Evolutionary conservation across 2,113 vertebrate species (phyloP), one percentile per base, ranked within the genome.

Genomic region (Cranoglanis bouderius): DNA sequence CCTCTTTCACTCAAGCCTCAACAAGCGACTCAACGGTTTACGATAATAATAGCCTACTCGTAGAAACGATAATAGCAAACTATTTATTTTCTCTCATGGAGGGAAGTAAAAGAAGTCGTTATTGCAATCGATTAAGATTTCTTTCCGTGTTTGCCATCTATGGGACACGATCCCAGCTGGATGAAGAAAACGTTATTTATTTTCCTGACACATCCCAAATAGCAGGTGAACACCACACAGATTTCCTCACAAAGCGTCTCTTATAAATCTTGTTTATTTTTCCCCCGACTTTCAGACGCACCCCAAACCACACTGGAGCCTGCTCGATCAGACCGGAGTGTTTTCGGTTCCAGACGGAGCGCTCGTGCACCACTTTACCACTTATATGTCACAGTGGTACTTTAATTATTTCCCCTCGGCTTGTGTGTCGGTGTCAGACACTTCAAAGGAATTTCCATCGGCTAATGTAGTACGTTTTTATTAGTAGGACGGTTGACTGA

Each of bases 401-500:
- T 94, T 94, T 94, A 94, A 93, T 94, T 90, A 92, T 94, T 94
- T 93, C 92, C 93, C 57, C 89, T 87, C 55, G 35, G 70, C 91
- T 91, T 87, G 90, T 91, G 92, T 91, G 93, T 94, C 93, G 91
- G 91, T 91, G 93, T 95, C 91, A 92, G 90, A 93, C 84, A 93
- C 92, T 92, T 93, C 94, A 93, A 90, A 92, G 93, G 94, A 94
- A 89, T 95, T 95, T 95, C 95, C 94, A 94, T 92, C 93, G 88
- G 87, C 92, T 85, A 92, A 89, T 94, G 93, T 93, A 93, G 86
- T 57, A 82, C 26, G 29, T 89, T 92, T 95, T 94, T 92, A 94
- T 92, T 93, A 89, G 92, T 82, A 78, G 77, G 77, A 90, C 86
- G 67, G 84, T 92, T 91, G 92, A 93, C 92, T 93, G 93, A 94